Base-by-base conservation (phyloP, 1,140 invertebrate genomes). In the Neodiprion fabricii region DNA sequence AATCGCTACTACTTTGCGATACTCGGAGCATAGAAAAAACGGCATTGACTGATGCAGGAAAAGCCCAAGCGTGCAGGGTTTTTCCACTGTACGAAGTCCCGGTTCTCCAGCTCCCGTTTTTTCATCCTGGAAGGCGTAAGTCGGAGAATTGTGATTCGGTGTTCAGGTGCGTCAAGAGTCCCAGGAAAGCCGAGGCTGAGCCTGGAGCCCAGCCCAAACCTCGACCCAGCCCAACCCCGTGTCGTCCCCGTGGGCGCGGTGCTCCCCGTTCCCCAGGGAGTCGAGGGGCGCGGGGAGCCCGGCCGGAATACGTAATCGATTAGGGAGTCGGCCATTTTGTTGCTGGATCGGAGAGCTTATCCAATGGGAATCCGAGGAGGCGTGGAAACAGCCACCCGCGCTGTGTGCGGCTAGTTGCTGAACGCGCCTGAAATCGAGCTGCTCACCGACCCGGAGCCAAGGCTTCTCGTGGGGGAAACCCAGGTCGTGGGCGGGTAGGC, bases 251-350 rank as follows among this genome's bases (percentile, higher is more conserved):
- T 40, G 23, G 21, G 47, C 66, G 49, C 66, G 49, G 70, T 23
- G 70, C 28, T 40, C 28, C 28, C 28, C 28, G 28, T 40, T 40
- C 28, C 28, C 12, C 70, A 14, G 66, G 53, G 74, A 68, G 75
- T 5, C 28, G 28, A 40, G 28, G 48, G 67, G 78, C 47, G 40
- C 61, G 48, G 53, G 71, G 48, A 8, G 71, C 70, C 74, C 67
- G 67, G 73, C 73, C 74, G 72, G 77, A 78, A 73, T 71, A 75
- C 72, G 73, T 75, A 84, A 85, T 85, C 84, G 84, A 85, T 85
- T 85, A 83, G 83, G 79, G 75, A 75, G 82, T 84, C 84, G 83
- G 84, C 84, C 84, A 85, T 85, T 85, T 85, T 85, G 84, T 85
- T 85, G 80, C 78, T 78, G 81, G 83, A 74, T 79, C 76, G 77